Base-by-base conservation (phyloP, 2,113 vertebrate species). In the Nyctereutes procyonoides region DNA sequence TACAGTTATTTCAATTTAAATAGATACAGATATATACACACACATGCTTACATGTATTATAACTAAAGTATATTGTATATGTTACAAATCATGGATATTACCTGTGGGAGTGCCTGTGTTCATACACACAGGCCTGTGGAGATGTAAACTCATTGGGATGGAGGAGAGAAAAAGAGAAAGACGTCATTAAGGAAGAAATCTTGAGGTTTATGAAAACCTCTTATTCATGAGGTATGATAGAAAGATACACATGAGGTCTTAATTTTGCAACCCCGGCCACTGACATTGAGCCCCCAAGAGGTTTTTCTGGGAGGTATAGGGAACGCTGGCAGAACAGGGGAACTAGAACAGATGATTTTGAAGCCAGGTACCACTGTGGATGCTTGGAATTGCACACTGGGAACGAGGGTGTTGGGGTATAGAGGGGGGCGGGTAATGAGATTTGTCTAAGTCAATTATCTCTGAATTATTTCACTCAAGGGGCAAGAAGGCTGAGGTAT, bases 321-420 rank as follows among this genome's bases (percentile, higher is more conserved):
- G 0, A 3, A 8, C 3, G 0, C 51, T 11, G 48, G 10, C 4
- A n/a, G 7, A 28, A 38, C 6, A 2, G 13, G 8, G n/a, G 35
- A 63, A 9, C 67, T 22, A 0, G 20, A 20, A 0, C 24, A 10
- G 14, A 10, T 26, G 14, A 11, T 6, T 26, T 8, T 13, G 35
- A 24, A 74, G 19, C 6, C 4, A 8, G 12, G 1, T 26, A 20
- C 13, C 63, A 24, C 43, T 7, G 30, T 13, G 53, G 8, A 2
- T 3, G 1, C 12, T 17, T n/a, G 30, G 35, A 73, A 13, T 5
- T 20, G 55, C 43, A 35, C 30, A 11, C 9, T 14, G 13, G 43
- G 43, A 43, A 43, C 43, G 43, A 43, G 43, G 43, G 43, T 43
- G 43, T 43, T 43, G 43, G 43, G 43, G 6, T 43, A 43, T 8